Base-by-base conservation (phyloP, 2,888 invertebrate species). In the Drosophila glabriapex region DNA sequence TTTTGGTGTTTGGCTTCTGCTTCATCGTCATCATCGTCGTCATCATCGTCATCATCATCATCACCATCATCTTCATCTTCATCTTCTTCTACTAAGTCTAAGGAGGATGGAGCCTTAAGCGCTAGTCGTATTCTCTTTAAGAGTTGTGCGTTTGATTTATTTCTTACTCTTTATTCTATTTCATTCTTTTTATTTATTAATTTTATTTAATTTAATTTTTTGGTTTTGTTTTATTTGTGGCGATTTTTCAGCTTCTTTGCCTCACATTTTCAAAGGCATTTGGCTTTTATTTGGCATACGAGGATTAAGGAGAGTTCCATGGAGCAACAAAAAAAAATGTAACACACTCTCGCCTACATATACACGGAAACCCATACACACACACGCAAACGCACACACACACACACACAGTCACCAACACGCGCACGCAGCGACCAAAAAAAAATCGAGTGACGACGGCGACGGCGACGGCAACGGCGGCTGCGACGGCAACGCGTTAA, bases 221-320 rank as follows among this genome's bases (percentile, higher is more conserved):
- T 25, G 54, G 49, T 73, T 31, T 54, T 37, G n/a, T 43, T 31
- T 39, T 37, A 49, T 31, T 62, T 55, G 33, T 39, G 31, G 58
- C 56, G 73, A 54, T 49, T 46, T 64, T 65, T 33, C 19, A 37
- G 43, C 33, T 41, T 56, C 19, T 31, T 54, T 66, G 53, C 58
- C 58, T 62, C 10, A 65, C 71, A 59, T 70, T 60, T 68, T 69
- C 43, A 29, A 58, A 54, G 58, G 58, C 66, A 53, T 50, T 68
- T 65, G 59, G 67, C 65, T 74, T 78, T 79, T 70, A 70, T 82
- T 82, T 73, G 67, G 74, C 69, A 70, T 69, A 56, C 68, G 61
- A 60, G 68, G 74, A 68, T 70, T 73, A 65, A 65, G 61, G 28
- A 70, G 59, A 73, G 49, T 68, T 68, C 56, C 68, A 76, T 65